Base-by-base conservation (phyloP, 64 coral and sea anemone genomes). In the Catalaphyllia jardinei region DNA sequence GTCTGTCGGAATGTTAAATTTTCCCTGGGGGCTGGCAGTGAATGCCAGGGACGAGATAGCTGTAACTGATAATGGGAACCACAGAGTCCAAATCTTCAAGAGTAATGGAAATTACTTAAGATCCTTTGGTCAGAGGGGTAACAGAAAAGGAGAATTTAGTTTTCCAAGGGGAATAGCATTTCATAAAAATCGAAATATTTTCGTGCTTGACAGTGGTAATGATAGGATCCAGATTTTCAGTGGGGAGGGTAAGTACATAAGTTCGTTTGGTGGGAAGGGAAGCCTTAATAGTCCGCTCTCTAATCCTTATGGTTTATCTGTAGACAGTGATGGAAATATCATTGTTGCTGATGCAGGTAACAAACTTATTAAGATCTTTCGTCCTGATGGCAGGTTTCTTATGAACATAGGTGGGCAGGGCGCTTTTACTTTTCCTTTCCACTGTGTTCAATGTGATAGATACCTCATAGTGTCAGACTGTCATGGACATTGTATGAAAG, bases 341-440 rank as follows among this genome's bases (percentile, higher is more conserved):
- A 75, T 93, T 75, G 77, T 93, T 75, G 73, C 91, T 20, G 91
- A 93, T 71, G 61, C 50, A 15, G 76, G 75, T 10, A 88, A 93
- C 27, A 82, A 82, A 42, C 76, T 86, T 12, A 59, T 93, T 74
- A 86, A 88, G 73, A 86, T 93, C 33, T 93, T 93, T 65, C 61
- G 76, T 9, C 77, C 33, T 16, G 63, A 93, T 61, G 91, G 91
- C 0, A 88, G 73, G 20, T 93, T 86, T 51, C 64, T 93, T 12
- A 74, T 88, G 54, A 49, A 76, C 7, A 76, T 76, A 49, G 74
- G 74, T 50, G 38, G 16, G 20, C 38, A 22, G 38, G 39, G 39
- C 1, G 29, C 76, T 11, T 82, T 93, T 88, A 31, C 72, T 22
- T 74, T 62, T 49, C 74, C 86, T 10, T 38, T 76, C 30, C 77